Evolutionary conservation across 2,888 invertebrate genomes (phyloP), one percentile per base, ranked within the genome.

Genomic region (Lasioglossum vierecki): DNA sequence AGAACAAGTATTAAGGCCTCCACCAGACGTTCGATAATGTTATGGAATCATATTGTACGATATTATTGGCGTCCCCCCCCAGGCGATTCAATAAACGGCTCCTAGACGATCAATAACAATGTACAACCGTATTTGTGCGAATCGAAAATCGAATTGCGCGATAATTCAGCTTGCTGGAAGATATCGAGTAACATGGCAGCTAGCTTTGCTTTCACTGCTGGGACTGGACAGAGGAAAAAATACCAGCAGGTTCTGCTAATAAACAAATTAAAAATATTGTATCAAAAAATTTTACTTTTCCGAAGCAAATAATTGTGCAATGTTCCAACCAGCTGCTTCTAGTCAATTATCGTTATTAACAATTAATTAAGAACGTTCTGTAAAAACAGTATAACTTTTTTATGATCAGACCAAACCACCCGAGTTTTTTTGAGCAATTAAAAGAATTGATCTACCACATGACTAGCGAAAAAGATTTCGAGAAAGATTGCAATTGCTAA

Each of bases 11-110:
- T 60, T 60, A 60, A 26, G 26, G 26, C 15, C 60, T 60, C 60
- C 35, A 26, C 60, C 13, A 60, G 60, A 60, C 60, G 60, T 60
- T 60, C 60, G 26, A 60, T 60, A 60, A 60, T 60, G 26, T 60
- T 60, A 26, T 60, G 26, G 60, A 60, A 60, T 60, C 60, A 60
- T 60, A 60, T 60, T 60, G 60, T 26, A 60, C 66, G 35, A 66
- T 35, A 66, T 66, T 66, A 66, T 66, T 18, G 66, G 15, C 35
- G 35, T 66, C 18, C 60, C 66, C 66, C 66, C 30, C 66, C 18
- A 35, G 15, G 18, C 35, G 35, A 66, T 66, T 66, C 66, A 66
- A 66, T 66, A 66, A 66, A 66, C 35, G 30, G 35, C 30, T 35
- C 35, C 66, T 8, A 35, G 35, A 60, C 60, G 60, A 66, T 66